These are phyloP conservation scores for Polymixis lichenea DNA, from an alignment of 2,888 invertebrate species.

Conservation along the genomic window DNA sequence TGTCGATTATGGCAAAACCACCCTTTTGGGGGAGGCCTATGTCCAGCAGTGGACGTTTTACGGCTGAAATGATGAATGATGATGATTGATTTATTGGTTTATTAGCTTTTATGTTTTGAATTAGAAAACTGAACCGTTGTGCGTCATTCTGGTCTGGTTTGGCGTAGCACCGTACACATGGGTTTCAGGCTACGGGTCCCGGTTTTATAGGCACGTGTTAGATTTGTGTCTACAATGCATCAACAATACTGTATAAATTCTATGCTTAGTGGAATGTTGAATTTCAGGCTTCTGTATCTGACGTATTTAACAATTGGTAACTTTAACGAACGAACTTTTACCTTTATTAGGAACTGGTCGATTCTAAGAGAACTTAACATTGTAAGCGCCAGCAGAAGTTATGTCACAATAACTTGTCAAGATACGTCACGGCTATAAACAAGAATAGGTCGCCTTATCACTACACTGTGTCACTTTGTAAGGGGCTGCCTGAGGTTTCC, in stretches of 20 bases:
- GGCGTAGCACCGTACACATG: slow-evolving; percentile 19
- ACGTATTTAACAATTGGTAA: not conserved
- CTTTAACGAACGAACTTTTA: not conserved
- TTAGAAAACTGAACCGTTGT: not conserved
- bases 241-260: not conserved
- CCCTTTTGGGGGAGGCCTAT: too few species aligned
- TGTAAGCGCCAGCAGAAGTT: slow-evolving; percentile 31
- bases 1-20: too few species aligned
- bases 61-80: too few species aligned
- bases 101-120: not conserved
- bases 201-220: not conserved
- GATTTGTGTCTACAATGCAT: not conserved
- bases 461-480: slow-evolving; percentile 31
- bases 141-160: slow-evolving; percentile 3
- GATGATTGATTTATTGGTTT: not conserved
- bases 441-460: slow-evolving; percentile 21
- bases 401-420: slow-evolving; percentile 34
- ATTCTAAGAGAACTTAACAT: slow-evolving; percentile 17
- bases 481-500: slow-evolving; percentile 12
- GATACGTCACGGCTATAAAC: slow-evolving; percentile 9
- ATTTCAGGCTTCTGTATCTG: not conserved
- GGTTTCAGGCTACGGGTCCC: not conserved
- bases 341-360: not conserved
- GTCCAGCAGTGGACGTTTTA: too few species aligned
- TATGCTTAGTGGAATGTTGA: not conserved